Base-by-base conservation (phyloP, 1,140 invertebrate genomes). In the Metopolophium dirhodum region DNA sequence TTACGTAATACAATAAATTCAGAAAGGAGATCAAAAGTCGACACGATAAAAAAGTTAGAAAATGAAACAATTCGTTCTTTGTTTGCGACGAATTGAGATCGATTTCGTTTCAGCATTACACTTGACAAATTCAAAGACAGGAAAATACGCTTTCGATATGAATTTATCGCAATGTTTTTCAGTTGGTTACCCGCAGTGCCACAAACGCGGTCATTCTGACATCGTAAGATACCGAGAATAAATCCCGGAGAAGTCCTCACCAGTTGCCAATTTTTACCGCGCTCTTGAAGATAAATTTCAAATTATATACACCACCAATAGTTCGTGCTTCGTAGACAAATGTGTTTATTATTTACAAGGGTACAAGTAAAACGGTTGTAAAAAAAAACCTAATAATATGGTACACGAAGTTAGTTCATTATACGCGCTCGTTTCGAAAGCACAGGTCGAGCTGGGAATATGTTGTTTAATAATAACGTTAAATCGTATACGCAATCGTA, bases 11-110 rank as follows among this genome's bases (percentile, higher is more conserved):
- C 37, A 30, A 18, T 7, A 41, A 41, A 45, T 87, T 87, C 45
- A 47, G 23, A 88, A 88, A 89, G 8, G 87, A 89, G 87, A 89
- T 89, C 47, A 54, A 89, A 54, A 89, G n/a, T 89, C n/a, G 18
- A n/a, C 49, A 22, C 22, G 49, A 89, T 37, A 37, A 22, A 37
- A 54, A 37, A 54, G 35, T 26, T 49, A 87, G n/a, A n/a, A 87
- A 49, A 87, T 49, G 30, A 47, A 47, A 47, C 26, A 18, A 47
- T 49, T 30, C 26, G 45, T 47, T 86, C 26, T 47, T 86, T 41
- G 41, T 26, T 87, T 30, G 14, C 30, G 45, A 45, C 37, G 23
- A 86, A 86, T 86, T 86, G 37, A 49, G 23, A 87, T 18, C 45
- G 45, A 87, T 87, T n/a, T 85, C 37, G 37, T 85, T 85, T 23